Conservation (phyloP, 2,797 vertebrate species). For the Spizella passerina region DNA sequence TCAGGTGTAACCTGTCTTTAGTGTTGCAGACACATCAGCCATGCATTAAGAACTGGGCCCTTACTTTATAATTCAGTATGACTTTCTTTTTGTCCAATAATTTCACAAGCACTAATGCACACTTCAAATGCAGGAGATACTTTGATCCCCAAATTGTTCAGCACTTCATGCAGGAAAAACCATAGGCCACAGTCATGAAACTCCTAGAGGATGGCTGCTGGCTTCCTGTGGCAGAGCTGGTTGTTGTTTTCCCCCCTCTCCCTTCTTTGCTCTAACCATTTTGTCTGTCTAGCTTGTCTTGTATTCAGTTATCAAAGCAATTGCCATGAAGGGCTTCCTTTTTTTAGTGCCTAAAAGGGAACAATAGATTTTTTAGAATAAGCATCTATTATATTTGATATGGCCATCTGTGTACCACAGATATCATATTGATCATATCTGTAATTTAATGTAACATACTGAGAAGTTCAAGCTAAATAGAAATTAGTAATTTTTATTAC, state of each 20-base stretch:
- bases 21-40: slow-evolving; percentile 84
- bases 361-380: slow-evolving; percentile 77
- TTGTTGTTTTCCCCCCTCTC: slow-evolving; percentile 79
- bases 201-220: slow-evolving; percentile 99
- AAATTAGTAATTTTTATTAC: slow-evolving; percentile 29
- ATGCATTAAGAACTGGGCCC: slow-evolving; percentile 72
- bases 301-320: slow-evolving; percentile 82
- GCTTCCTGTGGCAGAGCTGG: slow-evolving; percentile 97
- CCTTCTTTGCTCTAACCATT: slow-evolving; percentile 86
- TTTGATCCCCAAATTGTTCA: slow-evolving; percentile 82
- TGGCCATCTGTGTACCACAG: not conserved
- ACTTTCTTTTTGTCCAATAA: slow-evolving; percentile 78
- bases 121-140: slow-evolving; percentile 94
- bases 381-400: not conserved
- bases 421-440: not conserved
- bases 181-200: slow-evolving; percentile 88
- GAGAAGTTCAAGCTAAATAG: slow-evolving; percentile 14
- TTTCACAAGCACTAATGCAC: slow-evolving; percentile 92
- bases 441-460: not conserved
- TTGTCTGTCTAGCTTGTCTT: slow-evolving; percentile 85
- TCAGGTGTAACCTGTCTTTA: slow-evolving; percentile 90
- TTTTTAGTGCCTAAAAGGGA: slow-evolving; percentile 81
- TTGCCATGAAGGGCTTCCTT: slow-evolving; percentile 81
- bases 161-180: slow-evolving; percentile 89
- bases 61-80: slow-evolving; percentile 66